Percentiles rank a stretch among this genome's conserved stretches.
Conservation (phyloP, 1,140 invertebrate genomes). For the Acyrthosiphon pisum region DNA sequence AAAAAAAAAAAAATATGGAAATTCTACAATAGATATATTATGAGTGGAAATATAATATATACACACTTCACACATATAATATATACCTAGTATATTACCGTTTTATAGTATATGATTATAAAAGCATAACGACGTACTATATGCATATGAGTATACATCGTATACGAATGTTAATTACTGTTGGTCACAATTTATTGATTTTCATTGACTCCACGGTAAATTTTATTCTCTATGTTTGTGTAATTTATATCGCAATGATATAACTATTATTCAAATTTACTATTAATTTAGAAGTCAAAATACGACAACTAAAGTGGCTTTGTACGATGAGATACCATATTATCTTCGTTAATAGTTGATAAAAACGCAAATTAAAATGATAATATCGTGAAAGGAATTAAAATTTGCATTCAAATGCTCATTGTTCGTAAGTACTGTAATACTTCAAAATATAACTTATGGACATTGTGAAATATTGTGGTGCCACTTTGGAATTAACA, state of each 20-base stretch:
- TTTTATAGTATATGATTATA: too few species aligned
- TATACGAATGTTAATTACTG: not conserved
- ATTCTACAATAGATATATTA: not conserved
- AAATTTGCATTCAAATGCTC: not conserved
- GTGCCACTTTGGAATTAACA: not conserved
- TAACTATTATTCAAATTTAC: too few species aligned
- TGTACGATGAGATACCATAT: not conserved
- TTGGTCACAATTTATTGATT: not conserved
- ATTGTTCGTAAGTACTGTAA: not conserved
- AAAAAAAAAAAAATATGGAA: not conserved
- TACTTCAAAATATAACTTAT: slow-evolving; percentile 4
- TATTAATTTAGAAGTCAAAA: not conserved
- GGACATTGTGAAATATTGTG: not conserved
- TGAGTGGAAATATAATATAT: too few species aligned
- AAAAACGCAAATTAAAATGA: not conserved
- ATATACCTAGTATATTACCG: not conserved
- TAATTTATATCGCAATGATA: not conserved
- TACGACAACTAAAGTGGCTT: not conserved
- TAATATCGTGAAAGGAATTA: not conserved
- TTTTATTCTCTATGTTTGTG: not conserved
- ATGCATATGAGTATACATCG: not conserved
- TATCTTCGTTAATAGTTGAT: not conserved
- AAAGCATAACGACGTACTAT: not conserved
- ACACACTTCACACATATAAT: not conserved
- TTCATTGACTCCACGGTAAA: not conserved